Percentiles rank a stretch among this genome's conserved stretches.
phyloP scores from a whole-genome alignment of 2,113 vertebrate species.

The Aspiorhynchus laticeps region DNA sequence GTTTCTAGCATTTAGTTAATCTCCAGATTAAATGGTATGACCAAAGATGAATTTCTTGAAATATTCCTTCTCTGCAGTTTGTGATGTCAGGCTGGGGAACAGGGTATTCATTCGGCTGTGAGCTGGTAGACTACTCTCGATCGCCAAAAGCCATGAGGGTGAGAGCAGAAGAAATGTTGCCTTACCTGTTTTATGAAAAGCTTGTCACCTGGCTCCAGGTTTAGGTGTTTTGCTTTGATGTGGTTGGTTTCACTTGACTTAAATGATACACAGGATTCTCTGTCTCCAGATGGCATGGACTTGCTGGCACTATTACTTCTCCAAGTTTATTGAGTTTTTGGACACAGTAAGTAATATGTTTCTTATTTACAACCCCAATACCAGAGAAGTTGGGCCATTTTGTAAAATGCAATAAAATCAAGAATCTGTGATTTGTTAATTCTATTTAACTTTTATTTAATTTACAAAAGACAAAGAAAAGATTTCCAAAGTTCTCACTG shows the following conservation, averaged over 20 bases:
- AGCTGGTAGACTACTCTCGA: constrained; percentile 88
- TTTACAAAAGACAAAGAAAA: too few relatives aligned
- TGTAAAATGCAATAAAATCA: too few relatives aligned
- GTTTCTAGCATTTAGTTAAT: background rate
- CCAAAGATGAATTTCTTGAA: background rate
- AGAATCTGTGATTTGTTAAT: too few relatives aligned
- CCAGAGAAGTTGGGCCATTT: too few relatives aligned
- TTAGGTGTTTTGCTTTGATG: constrained; percentile 16
- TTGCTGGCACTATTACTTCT: constrained; percentile 97
- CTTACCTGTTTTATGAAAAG: background rate
- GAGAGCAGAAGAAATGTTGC: constrained; percentile 64
- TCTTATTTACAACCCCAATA: too few relatives aligned
- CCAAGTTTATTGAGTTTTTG: constrained; percentile 95
- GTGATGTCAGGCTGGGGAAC: constrained; percentile 98
- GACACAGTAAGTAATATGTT: constrained; percentile 89
- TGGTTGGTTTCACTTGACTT: background rate
- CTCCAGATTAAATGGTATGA: background rate
- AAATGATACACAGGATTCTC: background rate
- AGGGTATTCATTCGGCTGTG: constrained; percentile 90
- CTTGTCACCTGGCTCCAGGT: background rate
- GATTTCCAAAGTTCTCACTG: too few relatives aligned
- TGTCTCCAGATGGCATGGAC: constrained; percentile 85
- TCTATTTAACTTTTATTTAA: too few relatives aligned
- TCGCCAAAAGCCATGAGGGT: constrained; percentile 89
- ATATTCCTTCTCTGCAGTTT: constrained; percentile 78